Conservation (phyloP, 1,140 invertebrate genomes). For the Scaptomyza pallida region DNA sequence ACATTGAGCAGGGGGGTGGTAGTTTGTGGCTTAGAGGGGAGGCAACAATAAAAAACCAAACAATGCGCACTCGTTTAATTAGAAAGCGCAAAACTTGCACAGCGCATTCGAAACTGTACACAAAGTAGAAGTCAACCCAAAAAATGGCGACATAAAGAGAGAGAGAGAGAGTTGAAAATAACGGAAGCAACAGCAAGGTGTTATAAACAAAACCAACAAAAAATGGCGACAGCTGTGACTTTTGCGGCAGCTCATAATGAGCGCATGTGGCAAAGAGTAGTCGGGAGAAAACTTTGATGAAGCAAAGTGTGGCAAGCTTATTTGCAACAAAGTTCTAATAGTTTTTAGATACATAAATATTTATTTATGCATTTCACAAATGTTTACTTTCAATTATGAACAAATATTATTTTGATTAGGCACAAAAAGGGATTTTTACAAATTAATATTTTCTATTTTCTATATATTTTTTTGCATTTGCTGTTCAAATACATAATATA, state of each 20-base stretch:
- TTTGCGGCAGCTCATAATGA: not conserved
- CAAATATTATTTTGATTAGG: not conserved
- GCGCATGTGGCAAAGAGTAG: not conserved
- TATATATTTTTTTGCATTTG: not conserved
- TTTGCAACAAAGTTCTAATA: too few relatives aligned
- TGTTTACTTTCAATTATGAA: not conserved
- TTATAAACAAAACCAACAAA: too few relatives aligned
- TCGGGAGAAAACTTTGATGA: too few relatives aligned
- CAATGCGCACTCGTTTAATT: conserved; percentile 35
- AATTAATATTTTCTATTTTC: not conserved
- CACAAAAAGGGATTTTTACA: too few relatives aligned
- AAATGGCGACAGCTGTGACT: conserved; percentile 9
- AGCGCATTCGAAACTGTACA: conserved; percentile 12
- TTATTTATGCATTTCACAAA: not conserved
- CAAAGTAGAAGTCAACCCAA: conserved; percentile 1
- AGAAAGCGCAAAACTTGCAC: conserved; percentile 41
- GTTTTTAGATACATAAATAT: too few relatives aligned
- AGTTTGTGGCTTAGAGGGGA: not conserved
- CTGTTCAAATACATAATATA: too few relatives aligned
- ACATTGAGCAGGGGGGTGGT: conserved; percentile 13
- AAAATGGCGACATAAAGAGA: not conserved
- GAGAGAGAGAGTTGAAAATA: conserved; percentile 9
- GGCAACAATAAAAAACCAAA: conserved; percentile 35
- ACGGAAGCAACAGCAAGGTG: conserved; percentile 37
- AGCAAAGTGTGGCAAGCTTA: too few relatives aligned